Base-by-base conservation (phyloP, 2,113 vertebrate genomes). In the Puntigrus tetrazona region DNA sequence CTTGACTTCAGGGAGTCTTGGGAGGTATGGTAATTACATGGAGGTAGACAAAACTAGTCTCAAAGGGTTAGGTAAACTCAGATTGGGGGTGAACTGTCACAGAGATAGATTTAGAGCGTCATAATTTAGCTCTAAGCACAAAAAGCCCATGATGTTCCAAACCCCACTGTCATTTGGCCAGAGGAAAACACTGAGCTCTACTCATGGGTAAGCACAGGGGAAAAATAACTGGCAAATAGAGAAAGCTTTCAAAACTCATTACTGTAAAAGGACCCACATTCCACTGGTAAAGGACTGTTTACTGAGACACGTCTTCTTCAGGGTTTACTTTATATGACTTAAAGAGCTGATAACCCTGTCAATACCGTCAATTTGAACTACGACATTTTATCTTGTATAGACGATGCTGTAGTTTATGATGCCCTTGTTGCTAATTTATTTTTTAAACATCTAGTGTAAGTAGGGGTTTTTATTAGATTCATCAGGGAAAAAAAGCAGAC, bases 211-310 rank as follows among this genome's bases (percentile, higher is more conserved):
- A 47, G 41, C 59, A 45, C 41, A 29, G 5, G 59, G 78, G 78
- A 0, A 27, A 70, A 70, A 70, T 67, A 52, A 81, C 43, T 81
- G 61, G 36, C 78, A 69, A 67, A 69, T 55, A 70, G 11, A 70
- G 79, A 81, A 81, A 81, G 79, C 79, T 81, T 70, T 81, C 79
- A 81, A 81, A 22, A 81, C 5, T 70, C 63, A 55, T 81, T 81
- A 81, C 63, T 81, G 45, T 69, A 52, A 70, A 70, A n/a, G 65
- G 29, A 69, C 43, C 78, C 59, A 67, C 78, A 81, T 31, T 38
- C 20, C 63, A 81, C 63, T 81, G 4, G 65, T 38, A 70, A 77
- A 55, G 61, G 22, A 52, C 72, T 65, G 38, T 78, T 52, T 14
- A 65, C 43, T 55, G 43, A 67, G 43, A 69, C 22, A 7, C n/a